phyloP scores from a whole-genome alignment of 2,888 invertebrate genomes.

The Chromoteleia sp. region DNA sequence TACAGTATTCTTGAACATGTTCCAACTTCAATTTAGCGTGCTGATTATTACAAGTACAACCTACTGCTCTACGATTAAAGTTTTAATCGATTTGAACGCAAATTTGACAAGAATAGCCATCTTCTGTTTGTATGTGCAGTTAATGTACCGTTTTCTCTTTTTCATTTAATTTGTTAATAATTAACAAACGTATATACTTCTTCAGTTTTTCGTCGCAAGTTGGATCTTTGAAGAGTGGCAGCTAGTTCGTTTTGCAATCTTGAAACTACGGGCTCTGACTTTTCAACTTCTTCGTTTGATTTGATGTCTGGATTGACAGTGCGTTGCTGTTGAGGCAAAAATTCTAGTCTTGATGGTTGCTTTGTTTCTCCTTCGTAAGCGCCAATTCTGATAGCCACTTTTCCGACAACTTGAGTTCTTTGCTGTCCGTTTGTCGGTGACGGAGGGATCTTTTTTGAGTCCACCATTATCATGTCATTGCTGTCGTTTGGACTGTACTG shows the following conservation, averaged over 20 bases:
- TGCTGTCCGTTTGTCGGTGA: slow-evolving; percentile 47
- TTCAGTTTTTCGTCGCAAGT: slow-evolving; percentile 90
- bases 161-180: no score
- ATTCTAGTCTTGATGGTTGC: slow-evolving; percentile 90
- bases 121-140: no score
- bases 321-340: slow-evolving; percentile 85
- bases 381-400: slow-evolving; percentile 82
- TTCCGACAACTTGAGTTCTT: slow-evolving; percentile 67
- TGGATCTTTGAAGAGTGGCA: slow-evolving; percentile 91
- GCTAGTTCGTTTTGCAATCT: slow-evolving; percentile 90
- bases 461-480: slow-evolving; percentile 47
- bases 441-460: slow-evolving; percentile 38
- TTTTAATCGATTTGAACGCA: no score
- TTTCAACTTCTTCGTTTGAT: slow-evolving; percentile 76
- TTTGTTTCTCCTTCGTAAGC: slow-evolving; percentile 84
- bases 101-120: no score
- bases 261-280: slow-evolving; percentile 87
- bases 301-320: slow-evolving; percentile 77
- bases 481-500: slow-evolving; percentile 84
- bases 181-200: slow-evolving; percentile 65
- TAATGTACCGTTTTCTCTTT: no score
- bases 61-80: no score
- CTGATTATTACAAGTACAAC: no score
- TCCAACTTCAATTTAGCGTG: no score
- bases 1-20: no score